phyloP scores from a whole-genome alignment of 2,888 invertebrate species.

The Orthosia gracilis region DNA sequence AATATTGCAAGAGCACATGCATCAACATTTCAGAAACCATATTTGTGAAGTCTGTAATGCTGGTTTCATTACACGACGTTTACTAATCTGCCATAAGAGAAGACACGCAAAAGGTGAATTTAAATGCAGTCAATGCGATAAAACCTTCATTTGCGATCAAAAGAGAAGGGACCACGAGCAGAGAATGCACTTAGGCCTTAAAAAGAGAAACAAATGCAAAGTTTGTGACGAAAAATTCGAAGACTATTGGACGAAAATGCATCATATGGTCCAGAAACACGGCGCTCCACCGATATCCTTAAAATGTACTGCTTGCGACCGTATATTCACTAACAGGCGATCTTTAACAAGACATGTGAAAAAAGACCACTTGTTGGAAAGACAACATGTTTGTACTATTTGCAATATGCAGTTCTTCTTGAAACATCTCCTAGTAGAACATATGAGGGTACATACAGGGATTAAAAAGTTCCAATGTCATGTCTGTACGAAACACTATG shows the following conservation, averaged over 20 bases:
- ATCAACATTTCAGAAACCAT: slow-evolving; percentile 70
- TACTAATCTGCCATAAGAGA: slow-evolving; percentile 62
- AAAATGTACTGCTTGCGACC: slow-evolving; percentile 78
- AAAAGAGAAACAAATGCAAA: slow-evolving; percentile 74
- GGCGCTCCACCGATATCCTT: slow-evolving; percentile 68
- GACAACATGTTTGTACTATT: slow-evolving; percentile 73
- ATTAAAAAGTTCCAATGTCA: slow-evolving; percentile 77
- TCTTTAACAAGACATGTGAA: slow-evolving; percentile 76
- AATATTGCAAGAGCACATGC: slow-evolving; percentile 72
- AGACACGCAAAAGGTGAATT: slow-evolving; percentile 73
- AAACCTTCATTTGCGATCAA: slow-evolving; percentile 78
- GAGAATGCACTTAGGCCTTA: slow-evolving; percentile 70
- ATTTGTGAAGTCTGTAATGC: slow-evolving; percentile 70
- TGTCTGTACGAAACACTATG: slow-evolving; percentile 75
- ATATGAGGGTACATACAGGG: slow-evolving; percentile 79
- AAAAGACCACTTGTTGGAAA: slow-evolving; percentile 79
- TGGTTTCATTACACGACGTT: slow-evolving; percentile 66
- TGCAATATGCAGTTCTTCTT: slow-evolving; percentile 78
- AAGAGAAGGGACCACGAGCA: slow-evolving; percentile 70
- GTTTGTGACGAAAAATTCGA: slow-evolving; percentile 76
- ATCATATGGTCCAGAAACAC: slow-evolving; percentile 74
- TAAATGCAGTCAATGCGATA: slow-evolving; percentile 83
- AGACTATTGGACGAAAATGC: slow-evolving; percentile 74
- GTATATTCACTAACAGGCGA: slow-evolving; percentile 73
- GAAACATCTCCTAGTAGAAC: slow-evolving; percentile 74